phyloP scores from a whole-genome alignment of 2,797 vertebrate species.

The Sebastes hopkinsi region DNA sequence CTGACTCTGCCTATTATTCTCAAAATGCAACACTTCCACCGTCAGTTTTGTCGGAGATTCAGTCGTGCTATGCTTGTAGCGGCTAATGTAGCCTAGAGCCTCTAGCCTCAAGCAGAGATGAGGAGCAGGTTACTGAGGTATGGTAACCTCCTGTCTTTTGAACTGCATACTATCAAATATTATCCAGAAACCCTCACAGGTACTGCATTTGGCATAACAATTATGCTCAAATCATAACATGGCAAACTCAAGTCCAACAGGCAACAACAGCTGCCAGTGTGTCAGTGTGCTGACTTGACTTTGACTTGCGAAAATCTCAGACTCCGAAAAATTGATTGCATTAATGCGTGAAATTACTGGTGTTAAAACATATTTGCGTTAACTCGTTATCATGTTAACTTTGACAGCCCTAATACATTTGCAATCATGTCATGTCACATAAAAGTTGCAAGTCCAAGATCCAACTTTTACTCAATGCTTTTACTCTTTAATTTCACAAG shows the following conservation, averaged over 20 bases:
- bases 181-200: too few relatives aligned
- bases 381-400: too few relatives aligned
- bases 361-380: too few relatives aligned
- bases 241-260: too few relatives aligned
- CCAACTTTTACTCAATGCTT: background rate
- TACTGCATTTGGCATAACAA: too few relatives aligned
- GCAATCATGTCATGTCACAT: background rate
- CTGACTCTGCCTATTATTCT: background rate
- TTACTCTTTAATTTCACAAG: constrained; percentile 3
- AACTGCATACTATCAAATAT: background rate
- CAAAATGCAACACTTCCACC: background rate
- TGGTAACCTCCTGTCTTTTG: background rate
- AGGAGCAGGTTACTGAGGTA: background rate
- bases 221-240: too few relatives aligned
- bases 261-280: too few relatives aligned
- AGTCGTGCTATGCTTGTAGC: background rate
- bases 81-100: background rate
- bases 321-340: too few relatives aligned
- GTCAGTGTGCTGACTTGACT: too few relatives aligned
- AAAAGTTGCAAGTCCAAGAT: background rate
- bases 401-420: background rate
- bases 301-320: too few relatives aligned
- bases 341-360: too few relatives aligned
- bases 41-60: background rate
- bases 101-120: background rate